Conservation (phyloP, 1,140 invertebrate species). For the Anastatus disparis region DNA sequence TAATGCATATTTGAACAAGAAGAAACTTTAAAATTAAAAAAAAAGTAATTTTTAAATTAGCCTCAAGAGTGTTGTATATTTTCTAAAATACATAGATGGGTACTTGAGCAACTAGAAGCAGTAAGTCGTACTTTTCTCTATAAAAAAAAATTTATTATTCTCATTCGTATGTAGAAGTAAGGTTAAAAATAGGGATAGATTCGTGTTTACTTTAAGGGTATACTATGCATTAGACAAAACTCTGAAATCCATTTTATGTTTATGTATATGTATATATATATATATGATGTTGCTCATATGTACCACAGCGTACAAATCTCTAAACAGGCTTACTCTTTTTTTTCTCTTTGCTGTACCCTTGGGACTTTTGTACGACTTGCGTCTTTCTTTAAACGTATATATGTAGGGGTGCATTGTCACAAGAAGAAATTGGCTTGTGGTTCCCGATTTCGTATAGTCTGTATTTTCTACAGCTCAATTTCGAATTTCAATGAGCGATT, state of each 20-base stretch:
- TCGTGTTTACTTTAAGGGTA: constrained; percentile 6
- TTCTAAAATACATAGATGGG: background rate
- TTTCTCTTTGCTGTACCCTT: constrained; percentile 41
- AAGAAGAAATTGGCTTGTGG: constrained; percentile 48
- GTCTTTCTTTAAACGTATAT: too few relatives aligned
- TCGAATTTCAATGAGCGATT: constrained; percentile 50
- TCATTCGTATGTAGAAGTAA: background rate
- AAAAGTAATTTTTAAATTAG: background rate
- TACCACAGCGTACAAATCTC: background rate
- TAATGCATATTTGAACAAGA: too few relatives aligned
- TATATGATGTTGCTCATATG: background rate
- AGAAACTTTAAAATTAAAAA: too few relatives aligned
- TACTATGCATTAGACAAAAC: too few relatives aligned
- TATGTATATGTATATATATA: too few relatives aligned
- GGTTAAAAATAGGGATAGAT: background rate
- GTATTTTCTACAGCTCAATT: constrained; percentile 46
- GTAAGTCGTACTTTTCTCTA: background rate
- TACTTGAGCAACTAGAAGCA: background rate
- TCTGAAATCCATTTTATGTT: background rate
- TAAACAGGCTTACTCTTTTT: constrained; percentile 20
- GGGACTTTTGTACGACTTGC: constrained; percentile 38
- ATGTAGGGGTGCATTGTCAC: constrained; percentile 55
- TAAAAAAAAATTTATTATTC: constrained; percentile 23
- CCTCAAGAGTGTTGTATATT: background rate
- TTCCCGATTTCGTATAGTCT: too few relatives aligned